Evolutionary conservation across 2,113 vertebrate species (phyloP).

Genomic region (Suncus etruscus): DNA sequence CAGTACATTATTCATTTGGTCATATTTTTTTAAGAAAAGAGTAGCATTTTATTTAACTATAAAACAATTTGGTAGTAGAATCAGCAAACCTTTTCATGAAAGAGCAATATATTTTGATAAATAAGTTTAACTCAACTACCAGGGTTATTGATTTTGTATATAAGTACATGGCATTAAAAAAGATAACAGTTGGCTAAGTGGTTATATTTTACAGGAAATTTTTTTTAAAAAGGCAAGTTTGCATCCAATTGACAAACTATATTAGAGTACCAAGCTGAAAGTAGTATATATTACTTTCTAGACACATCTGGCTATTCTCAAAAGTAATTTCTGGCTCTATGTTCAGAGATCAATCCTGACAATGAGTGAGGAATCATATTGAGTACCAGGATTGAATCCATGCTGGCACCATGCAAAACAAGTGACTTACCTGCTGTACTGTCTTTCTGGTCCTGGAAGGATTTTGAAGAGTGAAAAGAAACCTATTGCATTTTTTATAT

Average conservation of each 20-base stretch:
- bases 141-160: background rate
- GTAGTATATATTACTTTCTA: too few relatives aligned
- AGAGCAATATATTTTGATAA: background rate
- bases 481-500: background rate
- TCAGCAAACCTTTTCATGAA: background rate
- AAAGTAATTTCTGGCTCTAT: too few relatives aligned
- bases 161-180: background rate
- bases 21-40: background rate
- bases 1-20: background rate
- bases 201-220: background rate
- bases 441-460: background rate
- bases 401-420: too few relatives aligned
- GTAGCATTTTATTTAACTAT: background rate
- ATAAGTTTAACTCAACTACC: background rate
- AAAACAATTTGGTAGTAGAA: background rate
- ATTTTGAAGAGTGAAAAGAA: background rate
- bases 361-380: too few relatives aligned
- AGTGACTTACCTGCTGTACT: too few relatives aligned
- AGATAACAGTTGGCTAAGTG: background rate
- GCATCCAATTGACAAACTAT: background rate
- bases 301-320: too few relatives aligned
- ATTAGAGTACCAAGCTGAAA: background rate
- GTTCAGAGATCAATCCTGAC: too few relatives aligned
- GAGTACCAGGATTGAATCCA: too few relatives aligned
- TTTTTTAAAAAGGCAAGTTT: background rate